Evolutionary conservation across 2,888 invertebrate genomes (phyloP).

Genomic region (Synergus japonicus): DNA sequence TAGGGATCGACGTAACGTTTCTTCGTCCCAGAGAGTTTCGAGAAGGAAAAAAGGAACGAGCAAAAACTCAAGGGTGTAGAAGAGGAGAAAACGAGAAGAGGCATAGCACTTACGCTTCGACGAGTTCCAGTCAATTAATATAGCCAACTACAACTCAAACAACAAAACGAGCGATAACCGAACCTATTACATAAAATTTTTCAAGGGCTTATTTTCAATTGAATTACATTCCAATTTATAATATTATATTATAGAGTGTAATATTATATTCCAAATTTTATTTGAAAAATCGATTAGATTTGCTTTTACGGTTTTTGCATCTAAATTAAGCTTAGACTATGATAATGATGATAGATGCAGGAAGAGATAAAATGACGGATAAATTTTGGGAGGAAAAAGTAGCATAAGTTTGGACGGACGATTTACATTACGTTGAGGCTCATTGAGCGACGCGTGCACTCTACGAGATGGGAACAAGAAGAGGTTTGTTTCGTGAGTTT

Average conservation of each 20-base stretch:
- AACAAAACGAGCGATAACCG: background rate
- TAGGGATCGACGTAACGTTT: constrained; percentile 40
- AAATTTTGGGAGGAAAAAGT: constrained; percentile 57
- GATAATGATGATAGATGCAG: constrained; percentile 19
- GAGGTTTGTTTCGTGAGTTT: constrained; percentile 46
- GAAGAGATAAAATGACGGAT: constrained; percentile 38
- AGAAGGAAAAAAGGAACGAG: constrained; percentile 19
- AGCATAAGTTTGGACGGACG: constrained; percentile 64
- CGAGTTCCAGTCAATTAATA: constrained; percentile 32
- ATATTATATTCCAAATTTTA: background rate
- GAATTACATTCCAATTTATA: background rate
- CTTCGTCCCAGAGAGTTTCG: constrained; percentile 31
- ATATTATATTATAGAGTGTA: background rate
- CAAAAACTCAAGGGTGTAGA: constrained; percentile 32
- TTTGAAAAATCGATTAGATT: too few relatives aligned
- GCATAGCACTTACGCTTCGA: constrained; percentile 30
- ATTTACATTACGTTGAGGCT: constrained; percentile 64
- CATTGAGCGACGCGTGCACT: constrained; percentile 54
- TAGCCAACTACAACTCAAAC: background rate
- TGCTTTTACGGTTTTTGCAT: background rate
- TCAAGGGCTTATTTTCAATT: background rate
- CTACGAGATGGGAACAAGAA: constrained; percentile 48
- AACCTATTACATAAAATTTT: background rate
- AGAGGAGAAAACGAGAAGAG: constrained; percentile 31
- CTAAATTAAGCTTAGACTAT: constrained; percentile 8